Percentiles rank a stretch among this genome's conserved stretches.
These are phyloP conservation scores for Hippocampus abdominalis DNA, from an alignment of 2,113 vertebrate genomes.

Conservation along the genomic window DNA sequence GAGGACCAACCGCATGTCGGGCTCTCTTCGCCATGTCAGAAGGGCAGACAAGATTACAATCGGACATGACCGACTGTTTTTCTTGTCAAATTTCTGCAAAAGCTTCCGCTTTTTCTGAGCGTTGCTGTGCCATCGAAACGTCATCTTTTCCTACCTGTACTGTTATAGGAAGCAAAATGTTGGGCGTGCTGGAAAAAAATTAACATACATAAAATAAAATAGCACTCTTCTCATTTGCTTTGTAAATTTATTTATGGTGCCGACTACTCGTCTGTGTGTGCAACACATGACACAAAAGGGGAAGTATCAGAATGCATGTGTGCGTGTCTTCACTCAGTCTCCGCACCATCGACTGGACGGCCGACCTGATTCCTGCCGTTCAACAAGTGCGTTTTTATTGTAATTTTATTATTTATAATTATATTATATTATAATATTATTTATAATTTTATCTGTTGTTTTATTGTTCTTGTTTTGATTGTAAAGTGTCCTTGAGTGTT, in stretches of 20 bases:
- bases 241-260: background rate
- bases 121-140: background rate
- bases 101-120: background rate
- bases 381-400: background rate
- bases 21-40: background rate
- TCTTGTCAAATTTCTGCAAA: background rate
- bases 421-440: too few relatives aligned
- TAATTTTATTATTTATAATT: background rate
- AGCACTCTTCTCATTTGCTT: background rate
- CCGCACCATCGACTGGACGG: too few relatives aligned
- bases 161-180: too few relatives aligned
- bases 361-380: background rate
- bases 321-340: background rate
- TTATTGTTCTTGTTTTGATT: too few relatives aligned
- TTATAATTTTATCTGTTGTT: too few relatives aligned
- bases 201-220: too few relatives aligned
- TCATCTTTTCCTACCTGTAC: too few relatives aligned
- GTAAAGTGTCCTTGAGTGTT: too few relatives aligned
- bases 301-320: background rate
- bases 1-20: background rate
- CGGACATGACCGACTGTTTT: background rate
- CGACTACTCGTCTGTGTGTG: background rate
- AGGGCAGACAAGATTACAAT: background rate
- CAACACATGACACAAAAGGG: conserved; percentile 1
- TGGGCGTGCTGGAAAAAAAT: background rate